Percentiles rank a stretch among this genome's conserved stretches.
Conservation (phyloP, 2,888 invertebrate species). For the Diloba caeruleocephala region DNA sequence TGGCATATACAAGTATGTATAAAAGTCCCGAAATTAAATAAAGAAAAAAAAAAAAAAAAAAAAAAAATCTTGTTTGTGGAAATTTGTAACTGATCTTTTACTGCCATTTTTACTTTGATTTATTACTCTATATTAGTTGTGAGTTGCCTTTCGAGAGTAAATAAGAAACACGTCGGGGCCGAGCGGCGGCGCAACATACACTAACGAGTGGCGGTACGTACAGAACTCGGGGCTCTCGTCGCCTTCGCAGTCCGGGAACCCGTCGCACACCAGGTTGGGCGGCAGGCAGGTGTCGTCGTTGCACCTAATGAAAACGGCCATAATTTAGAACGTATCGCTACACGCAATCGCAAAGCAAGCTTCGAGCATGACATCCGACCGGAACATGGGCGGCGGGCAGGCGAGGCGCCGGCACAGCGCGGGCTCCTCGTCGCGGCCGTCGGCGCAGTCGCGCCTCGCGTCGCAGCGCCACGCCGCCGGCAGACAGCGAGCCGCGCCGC, state of each 20-base stretch:
- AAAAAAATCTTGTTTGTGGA: too few relatives aligned
- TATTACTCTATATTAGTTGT: too few relatives aligned
- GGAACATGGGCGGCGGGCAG: not conserved
- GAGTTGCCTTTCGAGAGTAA: too few relatives aligned
- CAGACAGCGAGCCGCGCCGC: conserved; percentile 64
- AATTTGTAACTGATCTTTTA: too few relatives aligned
- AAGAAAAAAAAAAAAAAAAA: too few relatives aligned
- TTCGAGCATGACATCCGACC: not conserved
- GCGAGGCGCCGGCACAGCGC: conserved; percentile 64
- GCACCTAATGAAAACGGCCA: conserved; percentile 69
- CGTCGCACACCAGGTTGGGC: conserved; percentile 92
- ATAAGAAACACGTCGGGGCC: too few relatives aligned
- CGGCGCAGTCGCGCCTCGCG: conserved; percentile 39
- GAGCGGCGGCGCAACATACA: not conserved
- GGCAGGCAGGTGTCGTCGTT: conserved; percentile 91
- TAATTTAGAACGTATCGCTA: not conserved
- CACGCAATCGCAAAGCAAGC: not conserved
- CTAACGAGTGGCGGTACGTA: conserved; percentile 48
- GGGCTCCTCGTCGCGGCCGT: conserved; percentile 50
- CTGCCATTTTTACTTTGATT: too few relatives aligned
- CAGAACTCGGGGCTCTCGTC: conserved; percentile 86
- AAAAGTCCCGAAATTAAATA: too few relatives aligned
- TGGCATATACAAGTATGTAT: too few relatives aligned
- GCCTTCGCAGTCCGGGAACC: conserved; percentile 85
- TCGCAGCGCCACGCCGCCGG: conserved; percentile 38